Evolutionary conservation across 23 tunicate species (phyloP).

Genomic region (Oikopleura dioica): DNA sequence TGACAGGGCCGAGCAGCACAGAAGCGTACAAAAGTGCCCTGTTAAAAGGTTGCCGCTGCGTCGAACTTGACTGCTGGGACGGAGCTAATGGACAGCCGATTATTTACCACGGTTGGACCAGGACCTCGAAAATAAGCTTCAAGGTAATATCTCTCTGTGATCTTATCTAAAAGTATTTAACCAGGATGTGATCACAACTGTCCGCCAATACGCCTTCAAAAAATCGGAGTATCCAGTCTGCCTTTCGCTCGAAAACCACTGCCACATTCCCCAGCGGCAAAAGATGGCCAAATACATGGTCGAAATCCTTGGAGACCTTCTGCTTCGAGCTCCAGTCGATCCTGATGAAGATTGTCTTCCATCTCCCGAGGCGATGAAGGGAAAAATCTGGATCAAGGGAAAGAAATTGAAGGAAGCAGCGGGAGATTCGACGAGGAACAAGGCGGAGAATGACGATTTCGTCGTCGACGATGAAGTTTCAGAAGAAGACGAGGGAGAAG

Average conservation of each 20-base stretch:
- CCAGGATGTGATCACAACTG: slow-evolving; percentile 36
- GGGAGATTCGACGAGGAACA: too few relatives aligned
- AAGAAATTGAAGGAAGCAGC: slow-evolving; percentile 18
- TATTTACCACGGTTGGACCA: slow-evolving; percentile 55
- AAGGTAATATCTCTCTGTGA: too few relatives aligned
- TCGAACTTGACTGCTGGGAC: slow-evolving; percentile 74
- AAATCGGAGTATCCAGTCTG: slow-evolving; percentile 33
- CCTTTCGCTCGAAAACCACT: slow-evolving; percentile 56
- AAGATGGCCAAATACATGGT: slow-evolving; percentile 43
- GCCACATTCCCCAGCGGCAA: slow-evolving; percentile 27
- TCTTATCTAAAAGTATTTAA: too few relatives aligned
- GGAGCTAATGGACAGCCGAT: slow-evolving; percentile 58
- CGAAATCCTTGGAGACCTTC: slow-evolving; percentile 22
- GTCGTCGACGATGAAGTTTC: slow-evolving; percentile 26
- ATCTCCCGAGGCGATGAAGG: slow-evolving; percentile 32
- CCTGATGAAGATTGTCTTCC: slow-evolving; percentile 19
- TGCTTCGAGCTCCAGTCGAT: slow-evolving; percentile 18
- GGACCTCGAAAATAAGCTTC: slow-evolving; percentile 42
- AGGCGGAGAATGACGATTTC: too few relatives aligned
- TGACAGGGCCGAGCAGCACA: too few relatives aligned
- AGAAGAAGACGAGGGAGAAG: slow-evolving; percentile 50
- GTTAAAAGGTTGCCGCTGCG: slow-evolving; percentile 40
- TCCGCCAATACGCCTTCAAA: slow-evolving; percentile 36
- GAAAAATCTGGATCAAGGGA: slow-evolving; percentile 33
- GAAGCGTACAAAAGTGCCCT: too few relatives aligned